phyloP scores from a whole-genome alignment of 2,888 invertebrate genomes.

The Caradrina clavipalpis region DNA sequence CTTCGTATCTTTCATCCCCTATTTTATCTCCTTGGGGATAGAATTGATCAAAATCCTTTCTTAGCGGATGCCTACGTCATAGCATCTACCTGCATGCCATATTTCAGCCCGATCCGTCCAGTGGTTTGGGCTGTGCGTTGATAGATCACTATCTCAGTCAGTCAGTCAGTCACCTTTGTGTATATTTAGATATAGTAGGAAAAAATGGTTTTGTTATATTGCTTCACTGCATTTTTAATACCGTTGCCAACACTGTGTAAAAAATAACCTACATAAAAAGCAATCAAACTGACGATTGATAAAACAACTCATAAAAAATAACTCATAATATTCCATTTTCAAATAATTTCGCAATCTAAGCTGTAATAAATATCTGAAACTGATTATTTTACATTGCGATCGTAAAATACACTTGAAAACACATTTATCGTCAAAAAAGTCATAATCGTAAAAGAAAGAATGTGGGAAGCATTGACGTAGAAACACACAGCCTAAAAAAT shows the following conservation, averaged over 20 bases:
- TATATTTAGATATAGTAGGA: too few relatives aligned
- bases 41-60: too few relatives aligned
- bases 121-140: too few relatives aligned
- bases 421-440: conserved; percentile 50
- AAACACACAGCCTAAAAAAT: conserved; percentile 34
- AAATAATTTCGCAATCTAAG: background rate
- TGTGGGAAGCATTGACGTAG: conserved; percentile 49
- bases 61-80: too few relatives aligned
- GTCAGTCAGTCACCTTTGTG: too few relatives aligned
- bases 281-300: background rate
- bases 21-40: too few relatives aligned
- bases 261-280: background rate
- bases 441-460: conserved; percentile 57
- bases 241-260: background rate
- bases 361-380: conserved; percentile 42
- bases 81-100: too few relatives aligned
- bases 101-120: too few relatives aligned
- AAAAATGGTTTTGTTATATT: too few relatives aligned
- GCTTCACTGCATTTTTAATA: too few relatives aligned
- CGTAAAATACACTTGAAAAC: conserved; percentile 33
- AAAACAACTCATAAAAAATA: background rate
- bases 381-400: conserved; percentile 1
- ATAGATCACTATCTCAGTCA: too few relatives aligned
- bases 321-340: background rate
- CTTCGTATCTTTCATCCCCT: too few relatives aligned